Conservation (phyloP, 1,140 invertebrate species). For the Anastatus disparis region DNA sequence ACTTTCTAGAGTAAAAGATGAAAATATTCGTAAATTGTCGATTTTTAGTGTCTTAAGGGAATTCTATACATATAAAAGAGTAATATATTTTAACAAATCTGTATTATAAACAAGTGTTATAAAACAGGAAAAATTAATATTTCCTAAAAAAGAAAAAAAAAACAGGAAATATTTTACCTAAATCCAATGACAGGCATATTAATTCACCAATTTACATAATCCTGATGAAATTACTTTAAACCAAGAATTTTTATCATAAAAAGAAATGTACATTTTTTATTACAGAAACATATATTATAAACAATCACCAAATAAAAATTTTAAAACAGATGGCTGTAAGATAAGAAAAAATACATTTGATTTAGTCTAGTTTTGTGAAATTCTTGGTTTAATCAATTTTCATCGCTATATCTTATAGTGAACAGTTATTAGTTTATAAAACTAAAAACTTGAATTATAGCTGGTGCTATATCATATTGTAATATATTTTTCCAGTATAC, state of each 20-base stretch:
- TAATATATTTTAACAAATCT: constrained; percentile 43
- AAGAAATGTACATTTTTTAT: constrained; percentile 39
- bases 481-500: constrained; percentile 39
- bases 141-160: constrained; percentile 27
- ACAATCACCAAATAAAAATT: constrained; percentile 17
- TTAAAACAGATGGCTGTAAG: constrained; percentile 25
- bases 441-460: constrained; percentile 42
- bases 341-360: constrained; percentile 19
- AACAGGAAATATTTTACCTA: constrained; percentile 33
- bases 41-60: constrained; percentile 43
- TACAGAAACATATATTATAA: constrained; percentile 33
- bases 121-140: constrained; percentile 32
- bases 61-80: constrained; percentile 42
- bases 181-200: constrained; percentile 37
- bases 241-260: constrained; percentile 23
- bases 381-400: constrained; percentile 24
- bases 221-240: constrained; percentile 17
- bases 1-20: constrained; percentile 29
- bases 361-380: constrained; percentile 16
- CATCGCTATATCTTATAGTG: constrained; percentile 27
- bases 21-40: constrained; percentile 39
- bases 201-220: constrained; percentile 26
- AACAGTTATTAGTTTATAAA: constrained; percentile 41
- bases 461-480: constrained; percentile 43
- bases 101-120: constrained; percentile 39